Base-by-base conservation (phyloP, 2,888 invertebrate genomes). In the Aleiodes leptofemur region DNA sequence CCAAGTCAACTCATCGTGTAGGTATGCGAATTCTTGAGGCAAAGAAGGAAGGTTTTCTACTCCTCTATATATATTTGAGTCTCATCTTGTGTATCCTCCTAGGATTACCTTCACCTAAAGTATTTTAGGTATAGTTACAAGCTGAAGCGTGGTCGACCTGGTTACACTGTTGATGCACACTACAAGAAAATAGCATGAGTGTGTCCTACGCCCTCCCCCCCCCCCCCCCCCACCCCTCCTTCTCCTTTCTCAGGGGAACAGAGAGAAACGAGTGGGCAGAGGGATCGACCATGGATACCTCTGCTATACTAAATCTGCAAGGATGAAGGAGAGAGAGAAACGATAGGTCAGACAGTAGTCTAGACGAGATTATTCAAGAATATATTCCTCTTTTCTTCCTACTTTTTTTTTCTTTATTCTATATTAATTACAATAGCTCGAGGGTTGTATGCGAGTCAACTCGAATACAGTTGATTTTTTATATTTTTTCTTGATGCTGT, bases 21-120 rank as follows among this genome's bases (percentile, higher is more conserved):
- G 64, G 72, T 64, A 72, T 72, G 75, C 56, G 68, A 73, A 72
- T 76, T 75, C 61, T 59, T 76, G 51, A 55, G 59, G 64, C 43
- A 43, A 59, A 71, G 61, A 34, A 11, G 61, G 50, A 77, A 75
- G 38, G 13, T 29, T n/a, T 43, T 48, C 34, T 53, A 23, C 13
- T 69, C n/a, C 53, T 34, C 16, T 16, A 43, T 43, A 43, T 43
- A 43, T 43, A 38, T 59, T n/a, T 59, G n/a, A 6, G n/a, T 38
- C 57, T 57, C 31, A 48, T 51, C 38, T 66, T 61, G 14, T 61
- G 64, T 66, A 59, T 69, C 66, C 66, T 73, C 73, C 70, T 73
- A 70, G 66, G 56, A 56, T 73, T 73, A 38, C 34, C 68, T 64
- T 34, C 43, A 9, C 43, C 43, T 9, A 7, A 43, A 43, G 59